A percentile compares a stretch with the other conserved stretches of the same genome.
Evolutionary conservation across 2,888 invertebrate genomes (phyloP).

Genomic region (Acanthacorydalis orientalis): DNA sequence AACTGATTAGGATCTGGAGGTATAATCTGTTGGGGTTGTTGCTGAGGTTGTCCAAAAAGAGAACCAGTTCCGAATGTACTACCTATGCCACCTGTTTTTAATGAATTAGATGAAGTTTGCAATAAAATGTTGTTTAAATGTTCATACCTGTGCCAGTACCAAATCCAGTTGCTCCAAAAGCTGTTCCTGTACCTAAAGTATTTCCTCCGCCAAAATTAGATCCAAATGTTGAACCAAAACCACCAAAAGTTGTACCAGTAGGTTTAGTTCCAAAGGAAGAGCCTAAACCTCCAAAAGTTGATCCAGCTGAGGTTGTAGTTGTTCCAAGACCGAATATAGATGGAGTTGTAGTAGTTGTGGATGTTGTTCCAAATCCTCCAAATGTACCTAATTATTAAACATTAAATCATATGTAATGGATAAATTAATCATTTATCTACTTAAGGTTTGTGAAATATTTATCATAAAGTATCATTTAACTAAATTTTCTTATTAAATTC

Average conservation of each 20-base stretch:
- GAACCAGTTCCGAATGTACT: slow-evolving; percentile 21
- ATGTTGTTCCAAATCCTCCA: slow-evolving; percentile 20
- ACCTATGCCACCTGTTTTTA: no score
- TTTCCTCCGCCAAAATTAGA: slow-evolving; percentile 25
- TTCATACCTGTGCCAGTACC: no score
- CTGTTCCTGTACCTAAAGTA: slow-evolving; percentile 29
- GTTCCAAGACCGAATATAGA: slow-evolving; percentile 20
- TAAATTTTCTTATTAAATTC: no score
- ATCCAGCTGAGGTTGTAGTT: slow-evolving; percentile 17
- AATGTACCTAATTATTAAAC: slow-evolving; percentile 12
- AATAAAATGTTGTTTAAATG: no score
- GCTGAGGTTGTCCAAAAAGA: slow-evolving; percentile 27
- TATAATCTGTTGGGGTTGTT: slow-evolving; percentile 33
- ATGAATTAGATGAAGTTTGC: no score
- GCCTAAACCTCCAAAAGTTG: slow-evolving; percentile 18
- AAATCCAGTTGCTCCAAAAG: slow-evolving; percentile 8
- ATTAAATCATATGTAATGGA: slow-evolving; percentile 2
- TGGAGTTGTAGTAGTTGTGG: slow-evolving; percentile 19
- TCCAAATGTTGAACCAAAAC: slow-evolving; percentile 25
- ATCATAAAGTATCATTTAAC: no score
- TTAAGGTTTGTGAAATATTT: no score
- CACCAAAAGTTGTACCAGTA: slow-evolving; percentile 28
- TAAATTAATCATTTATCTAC: no score
- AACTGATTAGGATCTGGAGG: slow-evolving; percentile 47
- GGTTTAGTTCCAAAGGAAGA: slow-evolving; percentile 5